Evolutionary conservation across 1,140 invertebrate species (phyloP).

Genomic region (Vanessa atalanta): DNA sequence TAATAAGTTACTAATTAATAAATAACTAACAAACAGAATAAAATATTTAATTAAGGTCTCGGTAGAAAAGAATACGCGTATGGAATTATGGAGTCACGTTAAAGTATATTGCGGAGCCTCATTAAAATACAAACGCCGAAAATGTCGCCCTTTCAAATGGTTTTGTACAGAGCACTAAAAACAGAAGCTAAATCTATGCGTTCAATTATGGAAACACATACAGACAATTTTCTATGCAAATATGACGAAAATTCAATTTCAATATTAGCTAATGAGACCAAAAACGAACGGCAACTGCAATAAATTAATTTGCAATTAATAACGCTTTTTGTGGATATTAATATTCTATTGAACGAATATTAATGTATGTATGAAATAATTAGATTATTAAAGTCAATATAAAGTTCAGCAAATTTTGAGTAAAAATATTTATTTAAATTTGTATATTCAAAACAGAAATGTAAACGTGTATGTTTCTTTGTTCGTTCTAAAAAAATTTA

Average conservation of each 20-base stretch:
- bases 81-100: not conserved
- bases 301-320: constrained; percentile 7
- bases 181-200: not conserved
- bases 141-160: constrained; percentile 12
- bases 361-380: too few relatives aligned
- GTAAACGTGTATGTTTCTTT: too few relatives aligned
- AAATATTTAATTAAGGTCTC: constrained; percentile 6
- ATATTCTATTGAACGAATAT: not conserved
- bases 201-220: not conserved
- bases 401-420: too few relatives aligned
- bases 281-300: not conserved
- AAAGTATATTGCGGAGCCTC: constrained; percentile 4
- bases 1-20: too few relatives aligned
- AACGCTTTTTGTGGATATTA: not conserved
- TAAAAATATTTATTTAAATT: too few relatives aligned
- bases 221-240: constrained; percentile 2
- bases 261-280: constrained; percentile 3
- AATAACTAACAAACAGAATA: not conserved
- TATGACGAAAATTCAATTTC: constrained; percentile 1
- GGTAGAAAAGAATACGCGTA: not conserved
- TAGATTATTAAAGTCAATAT: too few relatives aligned
- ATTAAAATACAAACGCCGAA: constrained; percentile 15
- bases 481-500: too few relatives aligned
- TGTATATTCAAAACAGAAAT: too few relatives aligned
- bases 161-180: not conserved